Conservation (phyloP, 2,888 invertebrate genomes). For the Lasioglossum leucozonium region DNA sequence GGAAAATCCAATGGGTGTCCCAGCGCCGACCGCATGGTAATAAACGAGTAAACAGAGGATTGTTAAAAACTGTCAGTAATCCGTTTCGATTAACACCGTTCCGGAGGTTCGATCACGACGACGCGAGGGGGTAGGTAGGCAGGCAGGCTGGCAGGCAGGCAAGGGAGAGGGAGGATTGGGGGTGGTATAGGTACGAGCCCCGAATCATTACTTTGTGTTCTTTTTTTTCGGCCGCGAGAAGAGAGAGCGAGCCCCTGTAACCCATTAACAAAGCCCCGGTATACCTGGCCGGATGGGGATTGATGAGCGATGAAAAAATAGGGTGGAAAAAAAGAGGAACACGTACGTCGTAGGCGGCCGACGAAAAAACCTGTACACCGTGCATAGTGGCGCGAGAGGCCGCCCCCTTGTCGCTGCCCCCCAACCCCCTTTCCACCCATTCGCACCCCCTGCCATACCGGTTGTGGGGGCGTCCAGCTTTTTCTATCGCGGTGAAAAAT, state of each 20-base stretch:
- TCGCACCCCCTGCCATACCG: background rate
- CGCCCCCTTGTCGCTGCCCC: conserved; percentile 25
- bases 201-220: conserved; percentile 23
- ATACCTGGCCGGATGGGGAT: conserved; percentile 37
- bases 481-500: conserved; percentile 79
- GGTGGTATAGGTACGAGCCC: background rate
- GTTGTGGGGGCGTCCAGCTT: conserved; percentile 20
- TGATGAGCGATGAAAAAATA: conserved; percentile 52
- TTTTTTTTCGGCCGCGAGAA: conserved; percentile 19
- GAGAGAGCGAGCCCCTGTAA: conserved; percentile 34
- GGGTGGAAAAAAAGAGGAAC: conserved; percentile 39
- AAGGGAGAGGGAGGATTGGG: background rate
- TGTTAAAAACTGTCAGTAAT: conserved; percentile 8
- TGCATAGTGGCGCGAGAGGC: conserved; percentile 57
- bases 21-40: background rate
- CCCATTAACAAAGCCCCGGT: conserved; percentile 51
- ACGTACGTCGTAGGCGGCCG: conserved; percentile 23
- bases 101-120: background rate
- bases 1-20: background rate
- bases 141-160: background rate
- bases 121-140: background rate
- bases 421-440: background rate
- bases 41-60: conserved; percentile 7
- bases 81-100: conserved; percentile 14
- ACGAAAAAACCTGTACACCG: conserved; percentile 56